Evolutionary conservation across 1,140 invertebrate species (phyloP), one percentile per base, ranked within the genome.

Genomic region (Mactra quadrangularis): DNA sequence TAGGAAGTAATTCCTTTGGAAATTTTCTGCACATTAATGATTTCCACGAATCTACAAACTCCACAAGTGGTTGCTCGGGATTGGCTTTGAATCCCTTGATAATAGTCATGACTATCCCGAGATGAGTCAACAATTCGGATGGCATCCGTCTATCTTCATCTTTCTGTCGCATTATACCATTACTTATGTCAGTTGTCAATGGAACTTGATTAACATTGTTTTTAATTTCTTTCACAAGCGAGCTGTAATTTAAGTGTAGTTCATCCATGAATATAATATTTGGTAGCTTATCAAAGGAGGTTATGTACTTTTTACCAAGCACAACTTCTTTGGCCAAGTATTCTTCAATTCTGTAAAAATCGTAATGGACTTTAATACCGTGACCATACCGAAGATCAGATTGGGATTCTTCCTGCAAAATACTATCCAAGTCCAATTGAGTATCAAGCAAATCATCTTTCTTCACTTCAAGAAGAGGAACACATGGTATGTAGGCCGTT

Each of bases 181-280:
- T 9, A 19, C 19, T 19, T 15, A 82, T 33, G n/a, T 60, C 78
- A 19, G 19, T 19, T 7, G 64, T 35, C 3, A 82, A 38, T 60
- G 52, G 19, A n/a, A 45, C n/a, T 60, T 82, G 78, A 0, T 45
- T n/a, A n/a, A 70, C 13, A n/a, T 19, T 22, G 4, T 15, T n/a
- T 3, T 70, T 38, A n/a, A 82, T 19, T 15, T 82, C 55, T 4
- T 22, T 29, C 7, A 82, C n/a, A 11, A 82, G 35, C 0, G 38
- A 11, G 0, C 47, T 4, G 52, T 70, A 71, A 52, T 82, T 82
- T 17, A 25, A 35, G 25, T 82, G 31, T 15, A 82, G 57, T 38
- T 82, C 78, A 62, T 82, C 78, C 15, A 33, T 47, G 31, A 71
- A 82, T 17, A 72, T 50, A 19, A 82, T 82, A 13, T 60, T 60